Conservation (phyloP, 2,113 vertebrate species). For the Mugil cephalus region DNA sequence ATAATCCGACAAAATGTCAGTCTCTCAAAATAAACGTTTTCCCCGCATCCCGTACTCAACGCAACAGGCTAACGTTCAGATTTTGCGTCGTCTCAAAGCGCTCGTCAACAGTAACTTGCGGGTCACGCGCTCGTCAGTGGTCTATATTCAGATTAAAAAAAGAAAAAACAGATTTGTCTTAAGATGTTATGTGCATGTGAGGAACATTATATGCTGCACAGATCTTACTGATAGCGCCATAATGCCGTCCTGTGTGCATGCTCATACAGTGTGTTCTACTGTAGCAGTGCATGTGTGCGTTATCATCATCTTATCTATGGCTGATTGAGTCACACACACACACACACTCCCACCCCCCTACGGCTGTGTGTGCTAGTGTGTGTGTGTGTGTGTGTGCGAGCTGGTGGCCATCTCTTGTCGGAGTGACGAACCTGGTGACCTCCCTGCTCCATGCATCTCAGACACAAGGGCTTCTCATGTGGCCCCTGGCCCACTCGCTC, state of each 20-base stretch:
- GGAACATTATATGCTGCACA: conserved; percentile 24
- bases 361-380: conserved; percentile 27
- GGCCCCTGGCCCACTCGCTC: conserved; percentile 70
- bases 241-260: conserved; percentile 36
- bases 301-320: conserved; percentile 63
- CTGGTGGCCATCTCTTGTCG: conserved; percentile 49
- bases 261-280: conserved; percentile 37
- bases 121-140: conserved; percentile 34
- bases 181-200: conserved; percentile 25
- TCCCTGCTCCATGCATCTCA: conserved; percentile 67
- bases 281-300: conserved; percentile 45
- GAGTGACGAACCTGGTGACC: conserved; percentile 77
- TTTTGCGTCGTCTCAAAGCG: not conserved
- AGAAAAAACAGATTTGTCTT: conserved; percentile 1
- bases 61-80: conserved; percentile 7
- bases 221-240: conserved; percentile 37
- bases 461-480: conserved; percentile 78
- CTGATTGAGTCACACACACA: conserved; percentile 48
- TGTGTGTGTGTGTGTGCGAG: conserved; percentile 29
- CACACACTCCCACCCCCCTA: not conserved
- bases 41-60: no score
- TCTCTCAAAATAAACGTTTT: no score
- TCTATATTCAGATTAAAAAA: conserved; percentile 27
- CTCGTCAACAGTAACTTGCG: not conserved
- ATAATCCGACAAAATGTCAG: no score